Conservation (phyloP, 2,113 vertebrate genomes). For the Phycodurus eques region DNA sequence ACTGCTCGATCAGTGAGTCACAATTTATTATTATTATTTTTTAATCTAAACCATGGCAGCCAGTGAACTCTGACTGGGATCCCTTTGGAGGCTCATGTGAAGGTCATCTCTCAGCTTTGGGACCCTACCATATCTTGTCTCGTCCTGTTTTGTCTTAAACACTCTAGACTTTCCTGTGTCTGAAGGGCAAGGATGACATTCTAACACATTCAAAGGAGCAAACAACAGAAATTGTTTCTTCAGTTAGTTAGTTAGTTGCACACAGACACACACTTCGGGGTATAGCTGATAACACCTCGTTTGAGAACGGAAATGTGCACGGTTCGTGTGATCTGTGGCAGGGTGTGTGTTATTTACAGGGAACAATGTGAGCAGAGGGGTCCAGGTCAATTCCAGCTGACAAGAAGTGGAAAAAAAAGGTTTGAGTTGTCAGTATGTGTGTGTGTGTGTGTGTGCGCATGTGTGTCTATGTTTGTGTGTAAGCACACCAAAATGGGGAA, state of each 20-base stretch:
- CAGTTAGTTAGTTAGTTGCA: constrained; percentile 8
- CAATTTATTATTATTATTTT: not conserved
- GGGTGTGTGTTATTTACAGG: constrained; percentile 8
- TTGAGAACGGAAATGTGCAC: constrained; percentile 38
- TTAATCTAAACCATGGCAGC: constrained; percentile 14
- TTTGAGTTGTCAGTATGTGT: not conserved
- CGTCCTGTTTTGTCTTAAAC: constrained; percentile 28
- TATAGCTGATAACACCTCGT: constrained; percentile 41
- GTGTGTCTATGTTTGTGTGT: not conserved
- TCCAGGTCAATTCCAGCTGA: not conserved
- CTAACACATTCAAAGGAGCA: constrained; percentile 27
- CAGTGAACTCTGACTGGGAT: constrained; percentile 23
- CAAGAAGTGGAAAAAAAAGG: not conserved
- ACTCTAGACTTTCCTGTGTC: constrained; percentile 26
- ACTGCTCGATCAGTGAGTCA: constrained; percentile 18
- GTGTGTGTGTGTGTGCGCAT: not conserved
- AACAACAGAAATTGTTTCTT: constrained; percentile 56
- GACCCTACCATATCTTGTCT: constrained; percentile 5
- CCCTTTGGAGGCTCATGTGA: constrained; percentile 22
- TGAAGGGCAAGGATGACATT: constrained; percentile 27
- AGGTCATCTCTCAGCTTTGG: constrained; percentile 41
- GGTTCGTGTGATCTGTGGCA: constrained; percentile 1
- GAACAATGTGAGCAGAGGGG: not conserved
- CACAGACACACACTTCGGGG: constrained; percentile 22
- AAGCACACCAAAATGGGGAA: not conserved